These are phyloP conservation scores for Amyelois transitella DNA, from an alignment of 1,140 invertebrate species.

Conservation along the genomic window DNA sequence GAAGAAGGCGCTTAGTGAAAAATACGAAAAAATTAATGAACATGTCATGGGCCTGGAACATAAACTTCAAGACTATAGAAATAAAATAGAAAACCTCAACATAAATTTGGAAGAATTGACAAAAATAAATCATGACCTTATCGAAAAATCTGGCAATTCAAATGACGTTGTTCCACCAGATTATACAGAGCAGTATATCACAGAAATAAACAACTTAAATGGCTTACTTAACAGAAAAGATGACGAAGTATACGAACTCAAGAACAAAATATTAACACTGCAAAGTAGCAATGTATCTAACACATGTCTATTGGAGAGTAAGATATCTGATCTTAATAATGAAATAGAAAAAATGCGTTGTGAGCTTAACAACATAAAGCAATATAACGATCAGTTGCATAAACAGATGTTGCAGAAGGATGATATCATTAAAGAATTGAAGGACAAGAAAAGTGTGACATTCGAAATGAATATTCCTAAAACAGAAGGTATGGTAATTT, in stretches of 20 bases:
- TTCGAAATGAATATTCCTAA: slow-evolving; percentile 70
- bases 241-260: slow-evolving; percentile 50
- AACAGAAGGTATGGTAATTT: slow-evolving; percentile 66
- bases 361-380: slow-evolving; percentile 28
- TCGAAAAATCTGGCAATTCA: slow-evolving; percentile 21
- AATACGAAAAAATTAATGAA: slow-evolving; percentile 74
- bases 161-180: slow-evolving; percentile 29
- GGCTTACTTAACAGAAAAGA: slow-evolving; percentile 49
- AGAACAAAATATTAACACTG: slow-evolving; percentile 35
- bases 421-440: slow-evolving; percentile 56
- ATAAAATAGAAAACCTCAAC: slow-evolving; percentile 40
- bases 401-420: slow-evolving; percentile 38
- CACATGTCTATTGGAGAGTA: slow-evolving; percentile 34
- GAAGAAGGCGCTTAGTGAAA: slow-evolving; percentile 71
- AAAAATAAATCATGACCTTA: slow-evolving; percentile 44
- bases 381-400: slow-evolving; percentile 39
- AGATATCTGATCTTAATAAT: slow-evolving; percentile 32
- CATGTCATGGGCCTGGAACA: slow-evolving; percentile 65
- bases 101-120: slow-evolving; percentile 45
- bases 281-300: slow-evolving; percentile 31
- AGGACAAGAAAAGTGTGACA: slow-evolving; percentile 50
- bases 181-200: slow-evolving; percentile 64
- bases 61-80: slow-evolving; percentile 49
- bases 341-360: slow-evolving; percentile 31
- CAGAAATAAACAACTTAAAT: slow-evolving; percentile 64